Conservation (phyloP, 2,888 invertebrate genomes). For the Lasioglossum morio region DNA sequence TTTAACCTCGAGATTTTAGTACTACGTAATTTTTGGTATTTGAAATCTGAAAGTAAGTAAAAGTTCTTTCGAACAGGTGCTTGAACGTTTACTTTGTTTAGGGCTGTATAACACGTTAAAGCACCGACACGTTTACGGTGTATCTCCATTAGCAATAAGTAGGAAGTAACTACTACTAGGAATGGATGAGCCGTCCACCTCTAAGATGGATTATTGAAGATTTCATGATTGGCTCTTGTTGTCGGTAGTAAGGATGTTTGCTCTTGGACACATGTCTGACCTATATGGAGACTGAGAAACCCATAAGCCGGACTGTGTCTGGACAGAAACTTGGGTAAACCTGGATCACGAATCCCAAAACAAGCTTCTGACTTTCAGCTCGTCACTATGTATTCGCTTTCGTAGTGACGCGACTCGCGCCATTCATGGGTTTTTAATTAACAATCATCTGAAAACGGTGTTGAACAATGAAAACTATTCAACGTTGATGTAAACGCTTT, state of each 20-base stretch:
- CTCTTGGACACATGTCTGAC: conserved; percentile 5
- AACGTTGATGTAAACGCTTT: background rate
- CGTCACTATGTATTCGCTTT: background rate
- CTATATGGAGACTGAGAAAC: conserved; percentile 2
- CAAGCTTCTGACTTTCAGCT: background rate
- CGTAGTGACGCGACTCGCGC: background rate
- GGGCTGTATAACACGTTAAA: background rate
- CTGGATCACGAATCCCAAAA: background rate
- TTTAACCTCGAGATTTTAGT: too few relatives aligned
- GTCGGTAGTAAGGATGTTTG: conserved; percentile 4
- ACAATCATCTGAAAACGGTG: background rate
- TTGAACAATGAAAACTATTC: background rate
- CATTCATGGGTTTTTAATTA: background rate
- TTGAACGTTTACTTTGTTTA: background rate
- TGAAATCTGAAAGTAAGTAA: too few relatives aligned
- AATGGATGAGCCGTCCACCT: background rate
- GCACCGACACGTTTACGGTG: background rate
- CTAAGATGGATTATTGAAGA: background rate
- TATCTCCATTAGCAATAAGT: conserved; percentile 6
- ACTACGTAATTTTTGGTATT: too few relatives aligned
- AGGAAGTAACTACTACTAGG: background rate
- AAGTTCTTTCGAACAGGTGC: too few relatives aligned
- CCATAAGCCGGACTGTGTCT: conserved; percentile 1
- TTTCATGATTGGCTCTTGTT: conserved; percentile 10
- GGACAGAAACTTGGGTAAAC: conserved; percentile 1